Evolutionary conservation across 2,797 vertebrate genomes (phyloP).

Genomic region (Pangasius krempfi): DNA sequence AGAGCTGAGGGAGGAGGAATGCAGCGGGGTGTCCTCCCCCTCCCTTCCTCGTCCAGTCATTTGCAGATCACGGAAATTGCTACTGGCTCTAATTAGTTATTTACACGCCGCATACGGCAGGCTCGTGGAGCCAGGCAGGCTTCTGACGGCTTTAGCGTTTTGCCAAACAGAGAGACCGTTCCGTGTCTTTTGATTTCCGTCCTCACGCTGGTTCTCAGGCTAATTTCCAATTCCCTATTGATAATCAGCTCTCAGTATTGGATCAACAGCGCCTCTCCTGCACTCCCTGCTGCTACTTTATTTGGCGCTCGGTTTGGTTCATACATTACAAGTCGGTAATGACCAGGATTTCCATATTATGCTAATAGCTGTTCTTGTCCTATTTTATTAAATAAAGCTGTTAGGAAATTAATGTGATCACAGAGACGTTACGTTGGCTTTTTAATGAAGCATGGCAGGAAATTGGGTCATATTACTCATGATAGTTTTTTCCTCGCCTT

Average conservation of each 20-base stretch:
- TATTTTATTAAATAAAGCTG: slow-evolving; percentile 85
- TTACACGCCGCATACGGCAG: slow-evolving; percentile 36
- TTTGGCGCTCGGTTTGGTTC: slow-evolving; percentile 67
- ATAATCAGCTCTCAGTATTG: slow-evolving; percentile 64
- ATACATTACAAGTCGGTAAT: slow-evolving; percentile 79
- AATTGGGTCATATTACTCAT: slow-evolving; percentile 59
- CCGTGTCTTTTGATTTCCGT: slow-evolving; percentile 30
- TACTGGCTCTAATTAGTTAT: slow-evolving; percentile 54
- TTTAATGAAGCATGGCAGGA: slow-evolving; percentile 73
- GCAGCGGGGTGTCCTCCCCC: slow-evolving; percentile 31
- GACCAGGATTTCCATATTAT: slow-evolving; percentile 81
- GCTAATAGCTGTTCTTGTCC: slow-evolving; percentile 75
- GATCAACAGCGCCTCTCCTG: slow-evolving; percentile 58
- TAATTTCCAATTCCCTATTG: slow-evolving; percentile 63
- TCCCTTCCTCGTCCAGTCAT: slow-evolving; percentile 66
- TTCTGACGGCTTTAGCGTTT: slow-evolving; percentile 30
- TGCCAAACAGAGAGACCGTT: slow-evolving; percentile 21
- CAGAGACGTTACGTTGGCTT: slow-evolving; percentile 66
- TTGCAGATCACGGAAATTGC: slow-evolving; percentile 45
- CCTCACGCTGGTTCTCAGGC: slow-evolving; percentile 20
- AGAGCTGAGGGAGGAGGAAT: slow-evolving; percentile 14
- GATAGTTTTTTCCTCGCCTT: slow-evolving; percentile 19
- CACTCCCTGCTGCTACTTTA: slow-evolving; percentile 48
- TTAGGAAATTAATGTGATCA: slow-evolving; percentile 78
- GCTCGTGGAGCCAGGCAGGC: background rate